These are phyloP conservation scores for Gonatopus flavifemur DNA, from an alignment of 1,140 invertebrate species.

Conservation along the genomic window DNA sequence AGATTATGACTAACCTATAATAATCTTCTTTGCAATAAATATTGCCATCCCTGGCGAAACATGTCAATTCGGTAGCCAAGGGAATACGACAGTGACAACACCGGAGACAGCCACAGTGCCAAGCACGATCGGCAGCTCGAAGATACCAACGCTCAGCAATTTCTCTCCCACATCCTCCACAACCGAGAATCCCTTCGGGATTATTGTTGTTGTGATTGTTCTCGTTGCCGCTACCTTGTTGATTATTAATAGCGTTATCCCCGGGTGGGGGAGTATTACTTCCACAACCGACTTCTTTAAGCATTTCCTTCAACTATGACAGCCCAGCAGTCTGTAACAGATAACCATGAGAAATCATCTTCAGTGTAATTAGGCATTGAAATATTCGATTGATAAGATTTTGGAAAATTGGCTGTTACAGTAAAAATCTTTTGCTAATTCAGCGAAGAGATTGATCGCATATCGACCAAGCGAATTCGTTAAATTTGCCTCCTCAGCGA, in stretches of 20 bases:
- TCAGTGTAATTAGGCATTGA: too few species aligned
- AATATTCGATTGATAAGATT: too few species aligned
- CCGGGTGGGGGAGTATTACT: constrained; percentile 47
- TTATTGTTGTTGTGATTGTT: constrained; percentile 29
- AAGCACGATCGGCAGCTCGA: constrained; percentile 82
- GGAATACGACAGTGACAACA: constrained; percentile 85
- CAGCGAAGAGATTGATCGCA: too few species aligned
- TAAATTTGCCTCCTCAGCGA: too few species aligned
- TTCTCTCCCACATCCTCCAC: constrained; percentile 54
- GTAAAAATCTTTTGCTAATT: too few species aligned
- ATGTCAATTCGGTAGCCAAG: constrained; percentile 83
- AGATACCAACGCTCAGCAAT: constrained; percentile 73
- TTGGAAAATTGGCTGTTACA: too few species aligned
- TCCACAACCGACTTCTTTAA: constrained; percentile 56
- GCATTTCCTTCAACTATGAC: too few species aligned
- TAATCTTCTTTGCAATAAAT: constrained; percentile 97
- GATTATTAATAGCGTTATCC: constrained; percentile 29
- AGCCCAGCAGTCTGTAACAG: too few species aligned
- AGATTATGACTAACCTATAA: constrained; percentile 81
- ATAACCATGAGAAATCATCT: too few species aligned
- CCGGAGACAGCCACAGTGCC: constrained; percentile 84
- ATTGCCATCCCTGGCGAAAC: constrained; percentile 85
- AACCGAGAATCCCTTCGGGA: constrained; percentile 35
- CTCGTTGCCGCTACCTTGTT: constrained; percentile 23
- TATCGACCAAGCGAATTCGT: too few species aligned